Conservation (phyloP, 2,888 invertebrate species). For the Unio pictorum region DNA sequence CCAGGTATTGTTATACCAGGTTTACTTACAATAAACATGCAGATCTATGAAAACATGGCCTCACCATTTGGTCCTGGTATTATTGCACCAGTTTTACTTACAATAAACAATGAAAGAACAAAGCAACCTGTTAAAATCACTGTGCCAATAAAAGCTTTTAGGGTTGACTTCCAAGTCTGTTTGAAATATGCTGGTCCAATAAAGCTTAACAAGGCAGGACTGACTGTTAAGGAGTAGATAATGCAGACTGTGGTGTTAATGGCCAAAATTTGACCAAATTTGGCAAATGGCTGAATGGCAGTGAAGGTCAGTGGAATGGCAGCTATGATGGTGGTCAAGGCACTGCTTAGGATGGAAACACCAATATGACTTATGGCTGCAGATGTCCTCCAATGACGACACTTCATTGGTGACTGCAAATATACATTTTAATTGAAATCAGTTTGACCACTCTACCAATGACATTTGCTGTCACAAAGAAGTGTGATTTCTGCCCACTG, state of each 20-base stretch:
- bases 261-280: slow-evolving; percentile 67
- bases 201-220: slow-evolving; percentile 57
- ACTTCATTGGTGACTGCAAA: slow-evolving; percentile 38
- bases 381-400: slow-evolving; percentile 57
- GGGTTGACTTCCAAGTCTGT: slow-evolving; percentile 42
- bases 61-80: slow-evolving; percentile 64
- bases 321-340: slow-evolving; percentile 65
- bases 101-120: slow-evolving; percentile 46
- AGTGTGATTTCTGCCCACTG: not conserved
- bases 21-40: slow-evolving; percentile 37
- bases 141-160: slow-evolving; percentile 43
- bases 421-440: not conserved
- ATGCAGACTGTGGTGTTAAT: slow-evolving; percentile 66
- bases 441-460: not conserved
- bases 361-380: slow-evolving; percentile 65
- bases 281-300: slow-evolving; percentile 64
- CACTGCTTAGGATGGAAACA: slow-evolving; percentile 63
- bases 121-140: slow-evolving; percentile 33
- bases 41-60: slow-evolving; percentile 33
- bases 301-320: slow-evolving; percentile 66
- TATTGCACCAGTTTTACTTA: slow-evolving; percentile 38
- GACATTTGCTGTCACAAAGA: not conserved
- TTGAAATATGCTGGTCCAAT: slow-evolving; percentile 58
- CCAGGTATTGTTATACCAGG: slow-evolving; percentile 56
- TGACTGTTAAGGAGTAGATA: slow-evolving; percentile 61